Base-by-base conservation (phyloP, 2,113 vertebrate species). In the Casuarius casuarius region DNA sequence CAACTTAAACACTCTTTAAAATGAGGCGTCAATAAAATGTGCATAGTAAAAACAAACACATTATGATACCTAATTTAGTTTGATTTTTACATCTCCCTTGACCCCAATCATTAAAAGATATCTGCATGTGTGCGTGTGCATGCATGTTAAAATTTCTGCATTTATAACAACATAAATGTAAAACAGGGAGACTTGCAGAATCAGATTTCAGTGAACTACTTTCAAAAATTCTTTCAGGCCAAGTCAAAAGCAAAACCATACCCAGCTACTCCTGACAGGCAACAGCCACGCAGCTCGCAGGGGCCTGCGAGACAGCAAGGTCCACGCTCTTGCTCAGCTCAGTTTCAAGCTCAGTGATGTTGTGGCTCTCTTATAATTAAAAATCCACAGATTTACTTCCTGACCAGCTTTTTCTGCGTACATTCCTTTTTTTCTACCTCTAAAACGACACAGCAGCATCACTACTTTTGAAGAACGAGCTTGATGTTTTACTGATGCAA, bases 381-480 rank as follows among this genome's bases (percentile, higher is more conserved):
- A 56, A 42, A 11, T 16, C 35, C 23, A 40, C 23, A 42, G 38
- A 21, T 28, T 10, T n/a, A 5, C 9, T 42, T 18, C 63, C 63
- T 19, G 38, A 26, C 21, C 63, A 28, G 63, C 17, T 65, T 68
- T 14, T 48, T 54, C 58, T 20, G 48, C n/a, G n/a, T 42, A 9
- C 3, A 1, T 46, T 59, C 44, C 35, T 33, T n/a, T 70, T 17
- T 62, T 22, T 29, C 54, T 31, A 6, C 67, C 29, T 31, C 2
- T 1, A 28, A 6, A 1, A 1, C 12, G 14, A 21, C n/a, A 21
- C 20, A 5, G 13, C 29, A 38, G 40, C 80, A 56, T 22, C 13
- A 0, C 54, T 33, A 1, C 38, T 6, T 1, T 28, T 7, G 44
- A 65, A 23, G 58, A 51, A 51, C 0, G 29, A 74, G 46, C 4